Conservation (phyloP, 1,140 invertebrate species). For the Hylyphantes graminicola region DNA sequence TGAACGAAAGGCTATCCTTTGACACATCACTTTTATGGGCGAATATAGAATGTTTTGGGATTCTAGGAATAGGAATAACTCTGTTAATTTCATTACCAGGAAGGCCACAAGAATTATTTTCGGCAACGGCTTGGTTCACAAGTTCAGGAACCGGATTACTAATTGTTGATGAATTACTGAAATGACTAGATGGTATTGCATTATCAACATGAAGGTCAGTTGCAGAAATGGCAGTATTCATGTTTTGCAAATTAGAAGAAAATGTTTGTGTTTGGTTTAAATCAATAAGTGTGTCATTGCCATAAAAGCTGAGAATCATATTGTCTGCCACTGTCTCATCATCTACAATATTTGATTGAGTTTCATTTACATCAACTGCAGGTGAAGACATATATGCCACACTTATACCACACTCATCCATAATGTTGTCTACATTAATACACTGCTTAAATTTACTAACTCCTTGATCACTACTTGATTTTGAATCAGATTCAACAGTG, state of each 20-base stretch:
- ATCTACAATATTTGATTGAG: background rate
- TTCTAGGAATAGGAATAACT: no score
- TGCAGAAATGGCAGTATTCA: background rate
- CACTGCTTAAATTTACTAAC: background rate
- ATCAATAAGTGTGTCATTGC: constrained; percentile 30
- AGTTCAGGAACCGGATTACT: background rate
- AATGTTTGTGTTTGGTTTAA: constrained; percentile 23
- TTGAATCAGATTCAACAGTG: constrained; percentile 9
- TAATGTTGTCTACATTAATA: constrained; percentile 28
- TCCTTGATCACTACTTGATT: background rate
- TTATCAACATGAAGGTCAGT: background rate
- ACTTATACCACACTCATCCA: constrained; percentile 40
- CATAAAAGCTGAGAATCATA: constrained; percentile 49
- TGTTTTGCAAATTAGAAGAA: background rate
- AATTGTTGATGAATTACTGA: background rate
- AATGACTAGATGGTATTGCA: constrained; percentile 11
- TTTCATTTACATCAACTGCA: background rate
- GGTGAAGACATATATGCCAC: constrained; percentile 16
- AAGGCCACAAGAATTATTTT: no score
- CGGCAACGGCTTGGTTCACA: no score
- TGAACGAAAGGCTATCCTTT: no score
- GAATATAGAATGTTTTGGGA: no score
- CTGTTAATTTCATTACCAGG: no score
- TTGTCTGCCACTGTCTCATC: background rate
- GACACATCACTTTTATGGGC: no score